These are phyloP conservation scores for Myopa tessellatipennis DNA, from an alignment of 2,888 invertebrate species.

Conservation along the genomic window DNA sequence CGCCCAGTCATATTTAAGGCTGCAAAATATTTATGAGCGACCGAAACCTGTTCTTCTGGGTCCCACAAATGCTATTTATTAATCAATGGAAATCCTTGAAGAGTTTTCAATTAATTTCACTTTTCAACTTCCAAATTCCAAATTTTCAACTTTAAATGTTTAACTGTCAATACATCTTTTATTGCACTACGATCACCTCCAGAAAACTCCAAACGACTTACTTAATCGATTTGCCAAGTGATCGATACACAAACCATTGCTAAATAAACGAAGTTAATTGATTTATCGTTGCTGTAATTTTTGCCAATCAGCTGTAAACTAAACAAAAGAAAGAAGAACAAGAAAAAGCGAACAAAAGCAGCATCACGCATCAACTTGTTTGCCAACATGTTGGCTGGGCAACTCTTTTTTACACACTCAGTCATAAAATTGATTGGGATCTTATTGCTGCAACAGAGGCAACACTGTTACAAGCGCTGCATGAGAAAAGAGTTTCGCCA, in stretches of 20 bases:
- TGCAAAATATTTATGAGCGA: not conserved
- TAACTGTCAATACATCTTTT: too few species aligned
- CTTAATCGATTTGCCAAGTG: too few species aligned
- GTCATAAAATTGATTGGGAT: constrained; percentile 57
- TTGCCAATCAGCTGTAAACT: not conserved
- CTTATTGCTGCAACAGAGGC: constrained; percentile 53
- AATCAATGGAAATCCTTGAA: not conserved
- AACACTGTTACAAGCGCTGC: not conserved
- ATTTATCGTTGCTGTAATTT: not conserved
- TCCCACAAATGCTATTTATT: not conserved
- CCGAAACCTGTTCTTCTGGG: not conserved
- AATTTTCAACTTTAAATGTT: too few species aligned
- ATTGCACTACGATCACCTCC: too few species aligned
- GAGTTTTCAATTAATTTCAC: too few species aligned
- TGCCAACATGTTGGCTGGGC: not conserved
- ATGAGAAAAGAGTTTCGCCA: too few species aligned
- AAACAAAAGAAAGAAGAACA: not conserved
- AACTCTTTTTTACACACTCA: constrained; percentile 56
- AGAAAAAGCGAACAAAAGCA: too few species aligned
- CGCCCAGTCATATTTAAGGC: not conserved
- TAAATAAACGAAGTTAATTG: too few species aligned
- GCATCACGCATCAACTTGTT: not conserved
- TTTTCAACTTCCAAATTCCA: too few species aligned
- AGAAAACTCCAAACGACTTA: too few species aligned
- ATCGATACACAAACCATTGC: too few species aligned